Percentiles rank a stretch among this genome's conserved stretches.
These are phyloP conservation scores for Chamaea fasciata DNA, from an alignment of 2,113 vertebrate genomes.

Conservation along the genomic window DNA sequence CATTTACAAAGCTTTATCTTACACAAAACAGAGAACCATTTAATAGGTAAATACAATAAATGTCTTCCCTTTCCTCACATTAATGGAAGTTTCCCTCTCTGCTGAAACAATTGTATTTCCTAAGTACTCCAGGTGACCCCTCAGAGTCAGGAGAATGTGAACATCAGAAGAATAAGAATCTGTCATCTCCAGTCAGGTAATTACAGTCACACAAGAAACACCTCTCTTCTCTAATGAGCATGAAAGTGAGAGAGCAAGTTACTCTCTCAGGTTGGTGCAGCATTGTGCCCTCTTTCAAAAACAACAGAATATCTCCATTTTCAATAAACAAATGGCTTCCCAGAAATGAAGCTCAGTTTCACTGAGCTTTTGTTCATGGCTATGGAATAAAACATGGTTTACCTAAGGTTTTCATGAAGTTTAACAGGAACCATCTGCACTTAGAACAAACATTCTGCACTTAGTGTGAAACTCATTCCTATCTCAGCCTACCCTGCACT, in stretches of 20 bases:
- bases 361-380: not conserved
- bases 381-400: not conserved
- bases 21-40: not conserved
- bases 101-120: not conserved
- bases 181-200: not conserved
- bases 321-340: not conserved
- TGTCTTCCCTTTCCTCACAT: not conserved
- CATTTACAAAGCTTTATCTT: slow-evolving; percentile 18
- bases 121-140: not conserved
- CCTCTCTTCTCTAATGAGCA: not conserved
- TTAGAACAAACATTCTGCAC: not conserved
- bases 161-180: not conserved
- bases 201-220: not conserved
- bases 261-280: not conserved
- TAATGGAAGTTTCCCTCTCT: not conserved
- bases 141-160: not conserved
- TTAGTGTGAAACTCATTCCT: not conserved
- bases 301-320: not conserved
- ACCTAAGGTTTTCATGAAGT: not conserved
- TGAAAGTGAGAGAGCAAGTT: not conserved
- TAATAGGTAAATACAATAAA: not conserved
- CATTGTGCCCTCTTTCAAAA: not conserved
- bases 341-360: not conserved
- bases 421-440: not conserved
- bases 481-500: not conserved